Conservation (phyloP, 2,113 vertebrate genomes). For the Sphyrna mokarran region DNA sequence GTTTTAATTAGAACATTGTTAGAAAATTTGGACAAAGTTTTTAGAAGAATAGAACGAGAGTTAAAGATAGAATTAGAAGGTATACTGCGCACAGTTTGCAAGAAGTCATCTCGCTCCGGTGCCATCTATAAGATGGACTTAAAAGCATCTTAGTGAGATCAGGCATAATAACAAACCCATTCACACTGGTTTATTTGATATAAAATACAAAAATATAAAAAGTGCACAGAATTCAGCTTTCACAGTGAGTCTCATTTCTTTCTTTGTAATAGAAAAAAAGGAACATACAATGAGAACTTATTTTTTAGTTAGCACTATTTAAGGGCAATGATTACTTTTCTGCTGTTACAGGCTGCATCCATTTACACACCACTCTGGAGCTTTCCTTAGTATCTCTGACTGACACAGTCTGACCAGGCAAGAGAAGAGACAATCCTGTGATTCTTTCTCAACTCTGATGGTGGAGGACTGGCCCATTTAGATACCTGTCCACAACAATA, state of each 20-base stretch:
- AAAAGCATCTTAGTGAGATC: background rate
- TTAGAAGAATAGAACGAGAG: too few species aligned
- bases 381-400: background rate
- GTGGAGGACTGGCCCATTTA: background rate
- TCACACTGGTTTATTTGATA: background rate
- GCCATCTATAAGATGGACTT: background rate
- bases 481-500: too few species aligned
- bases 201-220: too few species aligned
- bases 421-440: background rate
- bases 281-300: background rate
- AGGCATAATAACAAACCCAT: background rate
- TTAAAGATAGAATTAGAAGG: too few species aligned
- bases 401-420: too few species aligned
- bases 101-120: too few species aligned
- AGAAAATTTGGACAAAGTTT: too few species aligned
- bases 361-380: background rate
- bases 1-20: too few species aligned
- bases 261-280: background rate
- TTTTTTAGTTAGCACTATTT: background rate
- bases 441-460: background rate
- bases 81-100: too few species aligned
- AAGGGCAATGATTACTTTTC: background rate
- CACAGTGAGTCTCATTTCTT: background rate
- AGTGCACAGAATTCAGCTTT: background rate
- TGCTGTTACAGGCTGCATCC: background rate